Evolutionary conservation across 2,113 vertebrate species (phyloP).

Genomic region (Erythrocercus mccallii): DNA sequence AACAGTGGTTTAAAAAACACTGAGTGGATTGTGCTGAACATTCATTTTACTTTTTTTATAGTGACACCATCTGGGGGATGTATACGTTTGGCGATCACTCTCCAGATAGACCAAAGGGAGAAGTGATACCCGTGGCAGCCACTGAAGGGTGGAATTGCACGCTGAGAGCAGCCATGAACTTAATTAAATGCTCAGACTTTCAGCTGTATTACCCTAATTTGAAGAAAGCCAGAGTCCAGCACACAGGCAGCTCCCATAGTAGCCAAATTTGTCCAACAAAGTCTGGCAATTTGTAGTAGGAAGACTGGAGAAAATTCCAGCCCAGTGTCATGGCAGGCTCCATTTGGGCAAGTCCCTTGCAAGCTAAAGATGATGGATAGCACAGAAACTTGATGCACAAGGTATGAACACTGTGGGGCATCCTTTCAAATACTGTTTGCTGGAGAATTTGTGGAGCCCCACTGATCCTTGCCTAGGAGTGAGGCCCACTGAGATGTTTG

Average conservation of each 20-base stretch:
- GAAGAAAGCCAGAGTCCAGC: neutral
- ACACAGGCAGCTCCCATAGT: neutral
- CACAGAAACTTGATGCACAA: neutral
- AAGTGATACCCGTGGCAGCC: neutral
- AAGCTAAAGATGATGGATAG: neutral
- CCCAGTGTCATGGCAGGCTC: neutral
- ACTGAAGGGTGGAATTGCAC: neutral
- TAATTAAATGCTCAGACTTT: neutral
- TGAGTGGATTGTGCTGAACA: neutral
- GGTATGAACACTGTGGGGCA: neutral
- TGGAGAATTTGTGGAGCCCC: neutral
- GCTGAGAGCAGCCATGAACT: neutral
- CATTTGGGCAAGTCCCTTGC: neutral
- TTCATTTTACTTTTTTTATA: neutral
- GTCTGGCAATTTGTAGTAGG: neutral
- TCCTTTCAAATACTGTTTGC: neutral
- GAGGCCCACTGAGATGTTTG: neutral
- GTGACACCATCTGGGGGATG: neutral
- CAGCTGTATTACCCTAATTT: constrained; percentile 16
- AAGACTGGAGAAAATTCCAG: constrained; percentile 17
- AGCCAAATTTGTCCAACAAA: constrained; percentile 38
- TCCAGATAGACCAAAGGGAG: neutral
- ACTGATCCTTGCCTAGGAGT: neutral
- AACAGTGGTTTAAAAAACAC: neutral
- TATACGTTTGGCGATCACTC: neutral